phyloP scores from a whole-genome alignment of 1,140 invertebrate species.

The Sipha flava region DNA sequence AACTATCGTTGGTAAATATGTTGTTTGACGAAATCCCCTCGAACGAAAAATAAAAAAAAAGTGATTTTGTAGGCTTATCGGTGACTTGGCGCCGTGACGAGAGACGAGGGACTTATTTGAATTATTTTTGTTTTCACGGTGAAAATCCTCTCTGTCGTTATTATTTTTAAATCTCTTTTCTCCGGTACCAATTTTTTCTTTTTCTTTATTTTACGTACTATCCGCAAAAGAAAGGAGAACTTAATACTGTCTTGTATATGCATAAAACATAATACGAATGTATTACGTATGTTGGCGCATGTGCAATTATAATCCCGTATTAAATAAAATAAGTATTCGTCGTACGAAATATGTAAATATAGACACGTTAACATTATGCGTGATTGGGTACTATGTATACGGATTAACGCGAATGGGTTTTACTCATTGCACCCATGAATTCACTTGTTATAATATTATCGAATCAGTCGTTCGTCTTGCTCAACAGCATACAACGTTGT shows the following conservation, averaged over 20 bases:
- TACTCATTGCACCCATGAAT: too few species aligned
- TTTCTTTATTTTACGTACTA: neutral
- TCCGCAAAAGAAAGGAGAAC: neutral
- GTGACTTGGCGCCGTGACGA: neutral
- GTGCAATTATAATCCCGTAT: too few species aligned
- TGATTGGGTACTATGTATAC: too few species aligned
- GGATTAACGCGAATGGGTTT: too few species aligned
- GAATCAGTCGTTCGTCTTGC: too few species aligned
- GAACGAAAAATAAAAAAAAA: neutral
- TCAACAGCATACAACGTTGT: too few species aligned
- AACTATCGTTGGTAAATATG: neutral
- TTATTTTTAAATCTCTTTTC: slow-evolving; percentile 6
- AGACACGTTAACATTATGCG: too few species aligned
- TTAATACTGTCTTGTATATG: neutral
- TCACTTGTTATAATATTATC: too few species aligned
- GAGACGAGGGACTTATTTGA: neutral
- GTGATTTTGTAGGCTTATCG: neutral
- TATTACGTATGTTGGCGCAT: too few species aligned
- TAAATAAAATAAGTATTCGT: too few species aligned
- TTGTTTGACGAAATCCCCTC: neutral
- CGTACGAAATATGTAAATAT: too few species aligned
- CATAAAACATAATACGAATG: neutral
- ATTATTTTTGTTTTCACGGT: neutral
- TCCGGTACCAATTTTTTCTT: neutral
- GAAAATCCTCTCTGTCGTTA: neutral